A percentile compares a stretch with the other conserved stretches of the same genome.
phyloP scores from a whole-genome alignment of 2,888 invertebrate genomes.

The Bombylius major region DNA sequence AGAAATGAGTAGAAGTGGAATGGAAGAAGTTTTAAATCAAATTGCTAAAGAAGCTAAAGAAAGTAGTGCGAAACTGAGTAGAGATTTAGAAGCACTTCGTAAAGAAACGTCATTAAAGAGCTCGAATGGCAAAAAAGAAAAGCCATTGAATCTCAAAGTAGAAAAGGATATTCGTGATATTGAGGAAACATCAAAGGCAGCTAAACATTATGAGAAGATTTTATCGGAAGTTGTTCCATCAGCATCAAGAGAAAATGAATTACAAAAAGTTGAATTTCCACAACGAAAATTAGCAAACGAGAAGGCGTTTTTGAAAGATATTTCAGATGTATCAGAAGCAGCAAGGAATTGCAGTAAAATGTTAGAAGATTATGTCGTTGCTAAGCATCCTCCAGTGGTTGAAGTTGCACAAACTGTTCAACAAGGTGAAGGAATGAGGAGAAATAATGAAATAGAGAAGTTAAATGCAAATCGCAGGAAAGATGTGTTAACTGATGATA shows the following conservation, averaged over 20 bases:
- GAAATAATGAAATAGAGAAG: too few species aligned
- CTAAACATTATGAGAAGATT: conserved; percentile 39
- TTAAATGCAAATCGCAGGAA: too few species aligned
- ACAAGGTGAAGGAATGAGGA: too few species aligned
- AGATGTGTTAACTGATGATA: too few species aligned
- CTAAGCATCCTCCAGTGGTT: conserved; percentile 23
- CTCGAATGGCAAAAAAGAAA: conserved; percentile 15
- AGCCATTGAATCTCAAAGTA: conserved; percentile 23
- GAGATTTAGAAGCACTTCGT: conserved; percentile 47
- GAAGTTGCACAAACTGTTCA: conserved; percentile 1
- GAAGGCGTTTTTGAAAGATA: conserved; percentile 22
- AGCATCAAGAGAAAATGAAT: conserved; percentile 1
- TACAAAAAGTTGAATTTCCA: conserved; percentile 8
- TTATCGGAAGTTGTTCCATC: conserved; percentile 33
- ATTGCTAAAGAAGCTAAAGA: conserved; percentile 64
- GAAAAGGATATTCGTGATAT: conserved; percentile 30
- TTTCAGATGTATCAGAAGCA: conserved; percentile 32
- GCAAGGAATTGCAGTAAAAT: conserved; percentile 34
- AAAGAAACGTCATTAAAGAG: conserved; percentile 24
- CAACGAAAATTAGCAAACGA: conserved; percentile 27
- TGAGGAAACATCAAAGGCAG: conserved; percentile 38
- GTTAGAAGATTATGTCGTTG: conserved; percentile 30
- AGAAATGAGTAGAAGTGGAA: conserved; percentile 39
- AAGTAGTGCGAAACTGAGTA: conserved; percentile 55
- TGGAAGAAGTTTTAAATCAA: conserved; percentile 60